Conservation (phyloP, 2,113 vertebrate genomes). For the Phaethornis superciliosus region DNA sequence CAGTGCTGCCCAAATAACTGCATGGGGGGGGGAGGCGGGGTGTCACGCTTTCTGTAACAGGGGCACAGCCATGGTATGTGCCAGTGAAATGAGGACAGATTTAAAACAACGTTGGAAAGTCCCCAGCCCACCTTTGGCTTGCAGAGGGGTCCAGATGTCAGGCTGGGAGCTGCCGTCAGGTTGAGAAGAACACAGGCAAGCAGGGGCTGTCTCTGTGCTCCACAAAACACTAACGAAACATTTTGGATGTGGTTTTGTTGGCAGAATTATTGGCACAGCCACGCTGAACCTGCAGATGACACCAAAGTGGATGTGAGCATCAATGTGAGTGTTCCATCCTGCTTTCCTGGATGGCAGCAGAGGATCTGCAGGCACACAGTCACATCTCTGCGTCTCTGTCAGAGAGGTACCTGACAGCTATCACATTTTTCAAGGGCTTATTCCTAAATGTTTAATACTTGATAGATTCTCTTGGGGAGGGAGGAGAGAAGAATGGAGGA, state of each 20-base stretch:
- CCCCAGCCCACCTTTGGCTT: neutral
- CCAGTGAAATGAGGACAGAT: neutral
- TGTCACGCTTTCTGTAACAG: neutral
- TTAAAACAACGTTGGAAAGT: neutral
- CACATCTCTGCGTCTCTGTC: neutral
- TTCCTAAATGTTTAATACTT: constrained; percentile 51
- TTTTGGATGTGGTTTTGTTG: neutral
- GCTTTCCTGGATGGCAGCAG: neutral
- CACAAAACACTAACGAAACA: neutral
- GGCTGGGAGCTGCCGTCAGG: neutral
- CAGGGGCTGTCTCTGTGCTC: neutral
- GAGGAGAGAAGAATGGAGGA: constrained; percentile 60
- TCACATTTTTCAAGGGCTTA: constrained; percentile 51
- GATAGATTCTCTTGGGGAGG: constrained; percentile 37
- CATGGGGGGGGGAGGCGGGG: neutral
- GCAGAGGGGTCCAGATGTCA: neutral
- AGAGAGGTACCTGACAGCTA: constrained; percentile 29
- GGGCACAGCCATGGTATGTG: neutral
- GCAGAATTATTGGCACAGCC: neutral
- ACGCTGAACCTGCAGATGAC: neutral
- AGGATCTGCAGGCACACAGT: neutral
- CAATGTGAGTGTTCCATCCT: neutral
- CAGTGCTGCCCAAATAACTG: neutral
- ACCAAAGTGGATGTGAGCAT: neutral
- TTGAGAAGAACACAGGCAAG: neutral